These are phyloP conservation scores for Siphamia tubifer DNA, from an alignment of 2,113 vertebrate species.

Conservation along the genomic window DNA sequence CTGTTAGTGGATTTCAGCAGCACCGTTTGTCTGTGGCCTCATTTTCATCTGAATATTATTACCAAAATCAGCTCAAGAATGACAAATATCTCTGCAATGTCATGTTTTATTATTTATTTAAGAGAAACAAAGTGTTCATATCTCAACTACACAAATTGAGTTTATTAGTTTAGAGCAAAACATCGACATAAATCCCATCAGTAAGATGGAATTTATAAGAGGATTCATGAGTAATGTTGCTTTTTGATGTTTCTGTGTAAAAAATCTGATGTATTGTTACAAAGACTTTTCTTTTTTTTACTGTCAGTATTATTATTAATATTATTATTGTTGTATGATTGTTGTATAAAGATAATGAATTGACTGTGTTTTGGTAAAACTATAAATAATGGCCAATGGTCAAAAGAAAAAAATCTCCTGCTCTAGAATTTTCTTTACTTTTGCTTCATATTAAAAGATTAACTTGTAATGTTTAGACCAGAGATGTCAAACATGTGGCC, in stretches of 20 bases:
- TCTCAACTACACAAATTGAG: neutral
- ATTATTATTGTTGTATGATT: slow-evolving; percentile 29
- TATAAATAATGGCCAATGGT: slow-evolving; percentile 19
- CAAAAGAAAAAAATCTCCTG: neutral
- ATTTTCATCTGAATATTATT: neutral
- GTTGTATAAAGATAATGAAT: slow-evolving; percentile 47
- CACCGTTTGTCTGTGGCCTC: neutral
- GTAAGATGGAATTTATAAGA: slow-evolving; percentile 28
- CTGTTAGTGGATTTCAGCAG: neutral
- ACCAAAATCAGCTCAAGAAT: neutral
- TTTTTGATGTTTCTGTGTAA: slow-evolving; percentile 21
- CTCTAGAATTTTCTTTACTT: neutral
- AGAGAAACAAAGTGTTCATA: neutral
- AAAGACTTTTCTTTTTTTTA: slow-evolving; percentile 44
- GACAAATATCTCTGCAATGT: neutral
- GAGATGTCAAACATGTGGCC: no score
- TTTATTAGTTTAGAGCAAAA: neutral
- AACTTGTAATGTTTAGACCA: no score
- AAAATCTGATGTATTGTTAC: slow-evolving; percentile 36
- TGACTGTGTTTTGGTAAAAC: slow-evolving; percentile 24
- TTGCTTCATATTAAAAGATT: neutral
- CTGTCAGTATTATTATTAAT: slow-evolving; percentile 71
- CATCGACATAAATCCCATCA: no score
- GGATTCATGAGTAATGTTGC: slow-evolving; percentile 22
- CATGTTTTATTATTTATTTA: neutral